These are phyloP conservation scores for Rallus limicola DNA, from an alignment of 2,113 vertebrate species.

Conservation along the genomic window DNA sequence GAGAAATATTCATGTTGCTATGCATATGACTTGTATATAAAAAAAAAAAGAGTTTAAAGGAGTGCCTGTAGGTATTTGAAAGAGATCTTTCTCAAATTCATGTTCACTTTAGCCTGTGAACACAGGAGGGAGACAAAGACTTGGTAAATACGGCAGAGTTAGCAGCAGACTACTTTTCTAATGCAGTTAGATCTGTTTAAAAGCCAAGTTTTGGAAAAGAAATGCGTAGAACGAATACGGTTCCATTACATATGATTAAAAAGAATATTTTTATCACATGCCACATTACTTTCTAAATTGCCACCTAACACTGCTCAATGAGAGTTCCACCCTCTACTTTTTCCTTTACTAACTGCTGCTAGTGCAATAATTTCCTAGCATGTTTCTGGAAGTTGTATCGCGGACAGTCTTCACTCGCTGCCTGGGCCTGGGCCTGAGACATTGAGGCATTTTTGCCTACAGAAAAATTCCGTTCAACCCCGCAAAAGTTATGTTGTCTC, in stretches of 20 bases:
- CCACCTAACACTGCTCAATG: background rate
- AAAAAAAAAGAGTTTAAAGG: background rate
- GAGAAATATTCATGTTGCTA: conserved; percentile 34
- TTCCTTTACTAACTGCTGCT: background rate
- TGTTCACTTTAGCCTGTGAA: conserved; percentile 39
- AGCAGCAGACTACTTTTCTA: background rate
- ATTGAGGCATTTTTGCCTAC: background rate
- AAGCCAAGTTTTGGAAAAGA: background rate
- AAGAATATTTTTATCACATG: background rate
- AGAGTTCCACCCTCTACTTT: background rate
- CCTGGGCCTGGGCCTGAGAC: background rate
- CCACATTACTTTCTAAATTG: background rate
- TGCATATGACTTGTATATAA: background rate
- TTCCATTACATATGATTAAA: background rate
- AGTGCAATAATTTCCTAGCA: background rate
- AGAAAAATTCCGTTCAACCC: background rate
- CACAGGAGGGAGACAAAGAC: conserved; percentile 81
- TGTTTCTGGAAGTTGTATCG: background rate
- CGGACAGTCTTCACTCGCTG: background rate
- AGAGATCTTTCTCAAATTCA: background rate
- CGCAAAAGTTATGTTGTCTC: background rate
- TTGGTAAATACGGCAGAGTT: background rate
- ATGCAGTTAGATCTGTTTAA: background rate
- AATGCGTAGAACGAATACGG: background rate
- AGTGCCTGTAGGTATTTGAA: background rate